Evolutionary conservation across 2,797 vertebrate species (phyloP), one percentile per base, ranked within the genome.

Genomic region (Kryptolebias ocellatus): DNA sequence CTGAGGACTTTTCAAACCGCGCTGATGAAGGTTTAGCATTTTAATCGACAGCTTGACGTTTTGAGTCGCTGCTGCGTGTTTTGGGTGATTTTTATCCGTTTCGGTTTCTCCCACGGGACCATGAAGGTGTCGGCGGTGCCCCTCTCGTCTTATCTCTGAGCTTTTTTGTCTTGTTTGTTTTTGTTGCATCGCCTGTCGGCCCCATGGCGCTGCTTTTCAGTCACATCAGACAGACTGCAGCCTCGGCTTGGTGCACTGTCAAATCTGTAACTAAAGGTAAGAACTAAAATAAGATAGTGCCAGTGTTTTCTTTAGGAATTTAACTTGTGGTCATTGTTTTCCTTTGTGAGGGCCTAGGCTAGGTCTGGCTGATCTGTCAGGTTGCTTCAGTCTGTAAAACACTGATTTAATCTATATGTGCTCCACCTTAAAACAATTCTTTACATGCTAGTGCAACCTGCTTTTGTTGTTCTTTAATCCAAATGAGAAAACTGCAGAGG

Each of bases 161-260:
- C 3, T 34, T 34, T 34, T 34, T 17, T 1, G 17, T 42, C 31
- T 34, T 3, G 34, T 73, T 57, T 57, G 67, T 60, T 24, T 62
- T 31, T 29, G 10, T 47, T 2, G 58, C 56, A 12, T 52, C 67
- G 71, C 61, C 54, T 60, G 83, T 83, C 58, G 85, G 85, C 83
- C 87, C 69, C 37, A 39, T 39, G 69, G 61, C 55, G 70, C 52
- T 71, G 50, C 51, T 61, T 50, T 73, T 44, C 69, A 83, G 74
- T 88, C 82, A 62, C 76, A 86, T 80, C 75, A 79, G 62, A 67
- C 51, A 72, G 60, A 57, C 87, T 84, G 87, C 66, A 85, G 77
- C 68, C 70, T 14, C 51, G 61, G 60, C 39, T 78, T 74, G 45
- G 57, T 66, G 18, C 68, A 61, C 60, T 29, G 70, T 20, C 44